Evolutionary conservation across 2,888 invertebrate species (phyloP), one percentile per base, ranked within the genome.

Genomic region (Eupithecia insigniata): DNA sequence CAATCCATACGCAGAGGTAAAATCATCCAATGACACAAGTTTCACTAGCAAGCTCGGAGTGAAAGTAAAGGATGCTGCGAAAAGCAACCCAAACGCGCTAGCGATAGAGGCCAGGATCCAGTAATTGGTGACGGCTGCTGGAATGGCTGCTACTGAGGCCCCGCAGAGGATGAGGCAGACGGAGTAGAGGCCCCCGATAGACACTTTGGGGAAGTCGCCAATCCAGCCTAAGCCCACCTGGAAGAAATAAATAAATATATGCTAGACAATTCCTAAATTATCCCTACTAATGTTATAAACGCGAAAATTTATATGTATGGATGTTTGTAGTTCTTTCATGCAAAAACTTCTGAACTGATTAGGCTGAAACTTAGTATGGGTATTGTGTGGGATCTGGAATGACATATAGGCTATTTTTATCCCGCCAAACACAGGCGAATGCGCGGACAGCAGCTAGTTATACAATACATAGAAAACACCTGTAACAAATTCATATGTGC

Each of bases 1-100:
- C 81, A 99, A 90, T 26, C 99, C 99, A 89, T 99, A 99, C 18
- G 98, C 98, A 77, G 97, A 96, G 7, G 99, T 98, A 87, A 99
- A 98, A 79, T 97, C 96, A 86, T 98, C 98, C 85, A 99, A 91
- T 7, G 98, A 98, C 46, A 99, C 97, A 82, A 99, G 92, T 84
- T 98, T 97, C 62, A 98, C 98, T 79, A 99, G 92, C 81, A 99
- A 96, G 83, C 98, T 97, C 0, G 98, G 98, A 0, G 98, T 98
- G 80, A 99, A 97, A 0, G 98, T 97, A 89, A 98, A 99, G 74
- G 97, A 98, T 79, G 98, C 98, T 66, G 98, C 98, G 86, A 99
- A 98, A 79, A 98, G 97, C 78, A 99, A 95, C 16, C 99, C 99
- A 90, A 98, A 99, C 0, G 96, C 92, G 0, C 96, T 96, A 28